Conservation (phyloP, 1,140 invertebrate species). For the Sminthurinus signatus region DNA sequence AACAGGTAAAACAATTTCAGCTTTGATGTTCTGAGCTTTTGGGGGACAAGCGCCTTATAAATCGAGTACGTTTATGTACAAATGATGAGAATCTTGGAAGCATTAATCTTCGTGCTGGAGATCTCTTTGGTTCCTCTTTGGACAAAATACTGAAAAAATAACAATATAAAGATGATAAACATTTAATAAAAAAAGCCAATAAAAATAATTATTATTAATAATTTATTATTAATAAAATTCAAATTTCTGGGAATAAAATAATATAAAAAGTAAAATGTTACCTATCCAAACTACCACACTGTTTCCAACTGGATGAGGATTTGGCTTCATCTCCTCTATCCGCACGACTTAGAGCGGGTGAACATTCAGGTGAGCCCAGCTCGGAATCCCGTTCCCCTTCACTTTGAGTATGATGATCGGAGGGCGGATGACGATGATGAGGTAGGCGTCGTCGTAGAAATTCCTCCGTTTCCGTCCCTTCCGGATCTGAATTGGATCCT, state of each 20-base stretch:
- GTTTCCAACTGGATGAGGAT: slow-evolving; percentile 26
- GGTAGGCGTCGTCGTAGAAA: neutral
- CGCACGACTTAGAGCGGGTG: slow-evolving; percentile 26
- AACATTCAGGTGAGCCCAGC: slow-evolving; percentile 33
- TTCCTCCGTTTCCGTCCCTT: slow-evolving; percentile 11
- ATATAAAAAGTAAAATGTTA: no score
- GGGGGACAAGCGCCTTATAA: slow-evolving; percentile 31
- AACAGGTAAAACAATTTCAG: slow-evolving; percentile 9
- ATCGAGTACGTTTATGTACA: slow-evolving; percentile 35
- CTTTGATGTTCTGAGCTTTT: slow-evolving; percentile 21
- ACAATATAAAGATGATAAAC: no score
- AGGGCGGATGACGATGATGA: neutral
- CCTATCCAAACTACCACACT: slow-evolving; percentile 38
- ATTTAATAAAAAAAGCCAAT: no score
- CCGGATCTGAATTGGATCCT: slow-evolving; percentile 33
- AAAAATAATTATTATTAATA: no score
- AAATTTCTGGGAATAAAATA: no score
- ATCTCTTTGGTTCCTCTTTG: slow-evolving; percentile 32
- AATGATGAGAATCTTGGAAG: slow-evolving; percentile 40
- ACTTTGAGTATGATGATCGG: slow-evolving; percentile 12
- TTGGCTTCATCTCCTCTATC: neutral
- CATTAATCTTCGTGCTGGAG: slow-evolving; percentile 33
- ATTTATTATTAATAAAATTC: no score
- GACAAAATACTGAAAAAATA: slow-evolving; percentile 38
- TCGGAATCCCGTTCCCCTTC: slow-evolving; percentile 29